These are phyloP conservation scores for Puntigrus tetrazona DNA, from an alignment of 2,113 vertebrate species.

Conservation along the genomic window DNA sequence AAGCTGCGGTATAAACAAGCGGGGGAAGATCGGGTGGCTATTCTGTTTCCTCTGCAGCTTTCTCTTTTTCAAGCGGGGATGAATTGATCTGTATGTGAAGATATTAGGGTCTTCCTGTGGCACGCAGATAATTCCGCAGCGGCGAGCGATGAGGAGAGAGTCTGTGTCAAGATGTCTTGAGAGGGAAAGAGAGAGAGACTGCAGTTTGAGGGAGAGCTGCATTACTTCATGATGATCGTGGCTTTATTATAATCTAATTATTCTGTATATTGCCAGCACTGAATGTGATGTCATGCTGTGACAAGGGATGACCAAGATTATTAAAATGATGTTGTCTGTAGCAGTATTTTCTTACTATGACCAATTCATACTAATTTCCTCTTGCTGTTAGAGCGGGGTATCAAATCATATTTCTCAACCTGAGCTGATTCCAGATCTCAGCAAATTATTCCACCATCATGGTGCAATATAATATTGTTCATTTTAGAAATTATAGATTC, in stretches of 20 bases:
- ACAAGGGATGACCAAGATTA: conserved; percentile 1
- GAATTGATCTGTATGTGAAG: conserved; percentile 25
- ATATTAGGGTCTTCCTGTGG: conserved; percentile 22
- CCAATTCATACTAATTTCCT: background rate
- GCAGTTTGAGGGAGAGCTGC: background rate
- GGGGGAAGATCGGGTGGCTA: background rate
- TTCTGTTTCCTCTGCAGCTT: conserved; percentile 20
- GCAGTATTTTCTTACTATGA: background rate
- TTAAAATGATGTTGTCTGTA: background rate
- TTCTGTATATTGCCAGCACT: background rate
- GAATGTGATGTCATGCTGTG: background rate
- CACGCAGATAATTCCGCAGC: conserved; percentile 16
- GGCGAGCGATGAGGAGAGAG: background rate
- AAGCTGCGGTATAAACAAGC: conserved; percentile 32
- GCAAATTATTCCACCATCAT: background rate
- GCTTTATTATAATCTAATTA: conserved; percentile 35
- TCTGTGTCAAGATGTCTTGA: conserved; percentile 8
- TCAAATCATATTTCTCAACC: background rate
- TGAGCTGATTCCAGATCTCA: background rate
- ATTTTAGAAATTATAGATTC: background rate
- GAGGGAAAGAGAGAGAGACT: background rate
- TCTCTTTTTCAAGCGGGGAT: background rate
- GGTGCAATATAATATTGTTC: background rate
- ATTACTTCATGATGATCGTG: background rate
- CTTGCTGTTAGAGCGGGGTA: background rate